Evolutionary conservation across 2,113 vertebrate species (phyloP).

Genomic region (Pyxicephalus adspersus): DNA sequence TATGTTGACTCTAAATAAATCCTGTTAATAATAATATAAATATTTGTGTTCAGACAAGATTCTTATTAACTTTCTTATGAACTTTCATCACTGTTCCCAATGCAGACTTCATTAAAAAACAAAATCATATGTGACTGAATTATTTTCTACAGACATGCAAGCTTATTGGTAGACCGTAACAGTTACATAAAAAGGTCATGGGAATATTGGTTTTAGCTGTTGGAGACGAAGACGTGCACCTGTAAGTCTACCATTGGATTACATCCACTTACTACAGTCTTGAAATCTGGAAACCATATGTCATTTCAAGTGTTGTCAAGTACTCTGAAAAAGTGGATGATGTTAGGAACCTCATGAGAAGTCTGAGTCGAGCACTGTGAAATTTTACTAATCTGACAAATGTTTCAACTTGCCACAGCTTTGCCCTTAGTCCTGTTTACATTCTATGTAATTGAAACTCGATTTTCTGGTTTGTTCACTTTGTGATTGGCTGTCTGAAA

Average conservation of each 20-base stretch:
- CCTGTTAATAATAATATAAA: too few relatives aligned
- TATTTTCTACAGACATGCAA: too few relatives aligned
- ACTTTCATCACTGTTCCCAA: too few relatives aligned
- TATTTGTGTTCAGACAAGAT: too few relatives aligned
- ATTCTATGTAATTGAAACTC: slow-evolving; percentile 72
- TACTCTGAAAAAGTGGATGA: background rate
- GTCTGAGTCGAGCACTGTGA: slow-evolving; percentile 60
- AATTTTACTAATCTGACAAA: slow-evolving; percentile 63
- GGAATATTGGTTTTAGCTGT: background rate
- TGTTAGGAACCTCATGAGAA: background rate
- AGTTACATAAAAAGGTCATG: background rate
- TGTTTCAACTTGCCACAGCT: slow-evolving; percentile 67
- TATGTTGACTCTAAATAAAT: too few relatives aligned
- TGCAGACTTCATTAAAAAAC: too few relatives aligned
- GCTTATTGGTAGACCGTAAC: too few relatives aligned
- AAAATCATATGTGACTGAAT: too few relatives aligned
- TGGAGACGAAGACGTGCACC: background rate
- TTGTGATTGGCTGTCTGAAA: slow-evolving; percentile 50
- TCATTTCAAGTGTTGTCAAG: background rate
- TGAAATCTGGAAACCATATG: background rate
- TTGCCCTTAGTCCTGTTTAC: slow-evolving; percentile 68
- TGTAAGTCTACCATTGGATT: background rate
- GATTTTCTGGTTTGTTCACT: slow-evolving; percentile 73
- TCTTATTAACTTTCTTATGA: too few relatives aligned
- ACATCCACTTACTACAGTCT: background rate